Conservation (phyloP, 35 echinoderm and acorn worm genomes). For the Apostichopus japonicus region DNA sequence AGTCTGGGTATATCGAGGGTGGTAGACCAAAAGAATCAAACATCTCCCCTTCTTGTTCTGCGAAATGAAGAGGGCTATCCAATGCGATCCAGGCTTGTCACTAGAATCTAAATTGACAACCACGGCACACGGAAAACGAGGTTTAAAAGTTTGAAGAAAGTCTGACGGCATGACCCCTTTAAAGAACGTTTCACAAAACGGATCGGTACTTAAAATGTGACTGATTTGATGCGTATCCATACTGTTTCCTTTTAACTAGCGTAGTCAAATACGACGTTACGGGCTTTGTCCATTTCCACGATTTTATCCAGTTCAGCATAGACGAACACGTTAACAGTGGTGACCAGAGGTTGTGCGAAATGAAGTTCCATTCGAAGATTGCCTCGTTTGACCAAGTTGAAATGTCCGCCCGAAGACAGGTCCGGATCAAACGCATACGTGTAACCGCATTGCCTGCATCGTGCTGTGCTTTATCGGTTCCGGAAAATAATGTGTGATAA, state of each 20-base stretch:
- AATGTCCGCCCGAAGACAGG: too few relatives aligned
- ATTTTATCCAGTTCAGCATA: too few relatives aligned
- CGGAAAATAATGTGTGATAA: too few relatives aligned
- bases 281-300: background rate
- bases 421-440: background rate
- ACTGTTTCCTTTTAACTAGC: background rate
- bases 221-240: background rate
- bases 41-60: background rate
- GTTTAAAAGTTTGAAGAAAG: background rate
- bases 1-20: background rate
- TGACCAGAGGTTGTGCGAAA: too few relatives aligned
- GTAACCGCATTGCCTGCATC: too few relatives aligned
- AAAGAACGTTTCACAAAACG: background rate
- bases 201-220: background rate
- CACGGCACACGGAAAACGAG: background rate
- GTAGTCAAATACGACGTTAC: background rate
- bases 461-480: too few relatives aligned
- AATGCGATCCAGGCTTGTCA: background rate
- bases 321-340: too few relatives aligned
- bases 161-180: background rate
- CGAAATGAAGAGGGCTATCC: background rate
- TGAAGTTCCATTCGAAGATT: too few relatives aligned
- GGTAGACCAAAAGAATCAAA: background rate
- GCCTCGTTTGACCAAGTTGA: background rate
- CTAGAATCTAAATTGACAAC: background rate